Conservation (phyloP, 2,888 invertebrate species). For the Glyphotaelius pellucidus region DNA sequence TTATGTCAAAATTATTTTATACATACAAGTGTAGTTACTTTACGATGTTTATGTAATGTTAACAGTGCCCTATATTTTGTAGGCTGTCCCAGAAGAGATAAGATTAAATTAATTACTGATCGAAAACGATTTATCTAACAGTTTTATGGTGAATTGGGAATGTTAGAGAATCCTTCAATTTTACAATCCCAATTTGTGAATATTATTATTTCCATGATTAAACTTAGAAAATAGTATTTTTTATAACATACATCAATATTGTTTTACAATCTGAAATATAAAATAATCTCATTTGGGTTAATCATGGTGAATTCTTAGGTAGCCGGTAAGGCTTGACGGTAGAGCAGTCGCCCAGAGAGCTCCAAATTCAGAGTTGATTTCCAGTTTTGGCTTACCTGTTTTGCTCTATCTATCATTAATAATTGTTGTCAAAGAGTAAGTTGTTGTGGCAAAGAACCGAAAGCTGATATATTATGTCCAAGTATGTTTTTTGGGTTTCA, state of each 20-base stretch:
- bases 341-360: neutral
- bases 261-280: neutral
- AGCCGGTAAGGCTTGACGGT: neutral
- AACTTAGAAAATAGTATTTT: neutral
- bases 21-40: neutral
- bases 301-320: neutral
- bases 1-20: conserved; percentile 32
- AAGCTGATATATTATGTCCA: neutral
- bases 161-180: neutral
- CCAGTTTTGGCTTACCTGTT: neutral
- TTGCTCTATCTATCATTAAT: neutral
- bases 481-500: neutral
- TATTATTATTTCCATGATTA: neutral
- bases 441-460: neutral
- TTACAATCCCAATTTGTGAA: neutral
- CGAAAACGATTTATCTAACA: neutral
- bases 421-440: neutral
- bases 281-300: neutral
- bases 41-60: neutral
- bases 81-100: neutral
- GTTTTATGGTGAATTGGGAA: neutral
- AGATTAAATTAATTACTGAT: neutral
- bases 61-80: conserved; percentile 19
- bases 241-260: neutral
- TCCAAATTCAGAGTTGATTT: neutral